Conservation (phyloP, 2,113 vertebrate species). For the Oplegnathus fasciatus region DNA sequence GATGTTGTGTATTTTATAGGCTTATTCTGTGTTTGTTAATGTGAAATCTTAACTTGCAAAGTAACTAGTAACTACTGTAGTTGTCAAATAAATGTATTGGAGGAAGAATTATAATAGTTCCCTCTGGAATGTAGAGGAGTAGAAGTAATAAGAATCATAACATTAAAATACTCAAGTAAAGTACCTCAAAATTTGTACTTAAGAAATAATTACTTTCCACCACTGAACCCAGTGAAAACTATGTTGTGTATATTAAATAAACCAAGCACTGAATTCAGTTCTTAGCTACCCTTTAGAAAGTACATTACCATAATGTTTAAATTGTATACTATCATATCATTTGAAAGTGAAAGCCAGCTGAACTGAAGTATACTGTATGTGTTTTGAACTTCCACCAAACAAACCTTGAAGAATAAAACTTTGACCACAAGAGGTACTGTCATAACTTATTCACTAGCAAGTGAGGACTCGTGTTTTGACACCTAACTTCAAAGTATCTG, state of each 20-base stretch:
- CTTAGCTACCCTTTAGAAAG: neutral
- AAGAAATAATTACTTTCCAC: neutral
- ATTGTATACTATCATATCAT: neutral
- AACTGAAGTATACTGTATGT: neutral
- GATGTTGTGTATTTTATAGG: neutral
- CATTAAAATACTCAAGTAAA: neutral
- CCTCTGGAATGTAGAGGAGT: neutral
- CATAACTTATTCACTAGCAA: conserved; percentile 77
- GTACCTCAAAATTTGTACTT: neutral
- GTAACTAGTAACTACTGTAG: neutral
- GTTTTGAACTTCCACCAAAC: conserved; percentile 59
- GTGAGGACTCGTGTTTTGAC: conserved; percentile 73
- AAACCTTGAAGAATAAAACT: conserved; percentile 67
- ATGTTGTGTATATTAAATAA: neutral
- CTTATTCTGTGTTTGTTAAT: neutral
- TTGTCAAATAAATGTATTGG: too few relatives aligned
- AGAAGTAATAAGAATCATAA: neutral
- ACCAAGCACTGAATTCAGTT: neutral
- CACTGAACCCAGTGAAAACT: neutral
- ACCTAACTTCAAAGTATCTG: conserved; percentile 79
- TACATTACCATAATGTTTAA: neutral
- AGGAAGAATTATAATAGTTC: neutral
- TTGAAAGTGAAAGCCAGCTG: neutral
- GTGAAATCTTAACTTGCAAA: neutral
- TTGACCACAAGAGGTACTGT: conserved; percentile 67